Percentiles rank a stretch among this genome's conserved stretches.
Evolutionary conservation across 2,797 vertebrate species (phyloP).

Genomic region (Chelon labrosus): DNA sequence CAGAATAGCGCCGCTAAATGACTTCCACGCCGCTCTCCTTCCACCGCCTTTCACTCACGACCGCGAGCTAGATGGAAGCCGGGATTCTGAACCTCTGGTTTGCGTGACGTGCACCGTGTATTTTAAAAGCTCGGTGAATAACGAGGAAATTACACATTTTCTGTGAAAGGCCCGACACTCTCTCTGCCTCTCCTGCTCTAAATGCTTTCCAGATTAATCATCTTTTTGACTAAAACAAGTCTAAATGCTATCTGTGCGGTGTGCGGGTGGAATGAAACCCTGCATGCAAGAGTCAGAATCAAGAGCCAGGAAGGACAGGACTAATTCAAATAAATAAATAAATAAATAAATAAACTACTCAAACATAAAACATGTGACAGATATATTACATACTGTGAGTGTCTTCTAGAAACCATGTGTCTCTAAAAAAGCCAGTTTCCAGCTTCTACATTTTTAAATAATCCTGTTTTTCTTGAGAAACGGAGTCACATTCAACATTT

Average conservation of each 20-base stretch:
- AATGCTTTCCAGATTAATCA: constrained; percentile 32
- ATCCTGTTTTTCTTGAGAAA: no score
- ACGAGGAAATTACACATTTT: neutral
- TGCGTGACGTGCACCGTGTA: neutral
- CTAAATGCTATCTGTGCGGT: neutral
- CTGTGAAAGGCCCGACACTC: neutral
- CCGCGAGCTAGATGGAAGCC: neutral
- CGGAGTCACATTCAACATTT: no score
- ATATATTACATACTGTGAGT: no score
- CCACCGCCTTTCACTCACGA: constrained; percentile 13
- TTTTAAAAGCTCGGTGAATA: constrained; percentile 20
- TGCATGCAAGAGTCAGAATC: no score
- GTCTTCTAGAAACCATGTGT: no score
- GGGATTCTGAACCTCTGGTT: constrained; percentile 16
- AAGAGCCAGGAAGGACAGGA: no score
- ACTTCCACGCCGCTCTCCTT: neutral
- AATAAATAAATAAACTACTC: no score
- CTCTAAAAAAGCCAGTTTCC: no score
- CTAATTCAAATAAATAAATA: no score
- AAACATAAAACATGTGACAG: no score
- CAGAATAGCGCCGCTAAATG: constrained; percentile 14
- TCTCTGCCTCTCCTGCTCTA: constrained; percentile 8
- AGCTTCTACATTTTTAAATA: no score
- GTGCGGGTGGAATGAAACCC: neutral
- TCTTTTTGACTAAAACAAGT: neutral